Evolutionary conservation across 1,140 invertebrate species (phyloP), one percentile per base, ranked within the genome.

Genomic region (Zaprionus gabonicus): DNA sequence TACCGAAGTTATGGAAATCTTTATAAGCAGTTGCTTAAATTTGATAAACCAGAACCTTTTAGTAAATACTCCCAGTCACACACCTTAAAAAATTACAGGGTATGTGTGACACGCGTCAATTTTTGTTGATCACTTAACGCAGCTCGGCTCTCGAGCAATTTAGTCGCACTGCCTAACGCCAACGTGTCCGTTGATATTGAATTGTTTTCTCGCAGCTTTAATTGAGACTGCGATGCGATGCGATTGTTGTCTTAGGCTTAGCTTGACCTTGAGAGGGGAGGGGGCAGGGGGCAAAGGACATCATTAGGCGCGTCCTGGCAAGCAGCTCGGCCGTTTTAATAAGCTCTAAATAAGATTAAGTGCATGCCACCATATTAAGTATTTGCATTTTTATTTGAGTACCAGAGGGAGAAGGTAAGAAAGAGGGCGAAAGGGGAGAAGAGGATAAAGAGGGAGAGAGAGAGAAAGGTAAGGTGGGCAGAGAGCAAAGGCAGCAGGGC

Each of bases 261-360:
- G 10, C 62, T 49, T 63, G 17, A 12, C 62, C 53, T 46, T 56
- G 46, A 25, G 20, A 9, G 58, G 34, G 23, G 5, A 36, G 7
- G 7, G 46, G 46, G 1, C 46, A 59, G 2, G 27, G 27, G 46
- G 1, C 46, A 59, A 82, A 68, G 80, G 77, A 64, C 60, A 67
- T 31, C 72, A 63, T 86, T 86, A 65, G 66, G 63, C 77, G 38
- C 59, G 76, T 78, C 57, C 76, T 71, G 70, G 67, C 17, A 17
- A 81, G 70, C 78, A 69, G 84, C 72, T 63, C 74, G 75, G 59
- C 80, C 60, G 71, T 72, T 87, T 77, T 77, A 82, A 87, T 79
- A 68, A 66, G 80, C 77, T 73, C 77, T 87, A 86, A 86, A 86
- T 83, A 88, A 86, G 84, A 86, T 83, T 88, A 88, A 86, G 58